Evolutionary conservation across 1,140 invertebrate species (phyloP).

Genomic region (Rhopalosiphum maidis): DNA sequence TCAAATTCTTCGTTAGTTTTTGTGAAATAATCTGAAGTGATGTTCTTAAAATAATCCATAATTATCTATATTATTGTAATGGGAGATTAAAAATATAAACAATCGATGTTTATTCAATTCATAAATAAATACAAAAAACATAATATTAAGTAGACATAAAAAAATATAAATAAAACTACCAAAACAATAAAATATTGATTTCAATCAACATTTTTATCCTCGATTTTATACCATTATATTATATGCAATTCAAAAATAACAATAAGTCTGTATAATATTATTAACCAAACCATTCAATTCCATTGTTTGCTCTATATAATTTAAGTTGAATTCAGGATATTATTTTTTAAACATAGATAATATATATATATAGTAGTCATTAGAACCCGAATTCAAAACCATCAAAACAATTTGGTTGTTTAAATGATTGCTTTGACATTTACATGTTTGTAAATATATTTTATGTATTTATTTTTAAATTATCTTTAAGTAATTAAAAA

Average conservation of each 20-base stretch:
- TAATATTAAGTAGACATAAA: background rate
- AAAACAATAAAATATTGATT: constrained; percentile 2
- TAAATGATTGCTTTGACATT: background rate
- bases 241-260: background rate
- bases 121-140: background rate
- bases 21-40: background rate
- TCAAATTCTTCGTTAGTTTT: background rate
- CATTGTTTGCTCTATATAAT: background rate
- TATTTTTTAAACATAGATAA: background rate
- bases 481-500: background rate
- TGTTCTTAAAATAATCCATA: background rate
- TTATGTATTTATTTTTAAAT: background rate
- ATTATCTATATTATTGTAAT: background rate
- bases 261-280: background rate
- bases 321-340: background rate
- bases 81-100: background rate
- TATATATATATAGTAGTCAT: background rate
- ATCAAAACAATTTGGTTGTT: background rate
- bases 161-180: background rate
- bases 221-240: background rate
- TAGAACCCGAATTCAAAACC: background rate
- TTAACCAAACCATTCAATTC: background rate
- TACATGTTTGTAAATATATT: background rate
- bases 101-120: background rate
- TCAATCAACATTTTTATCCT: background rate